These are phyloP conservation scores for Natator depressus DNA, from an alignment of 2,113 vertebrate genomes.

Conservation along the genomic window DNA sequence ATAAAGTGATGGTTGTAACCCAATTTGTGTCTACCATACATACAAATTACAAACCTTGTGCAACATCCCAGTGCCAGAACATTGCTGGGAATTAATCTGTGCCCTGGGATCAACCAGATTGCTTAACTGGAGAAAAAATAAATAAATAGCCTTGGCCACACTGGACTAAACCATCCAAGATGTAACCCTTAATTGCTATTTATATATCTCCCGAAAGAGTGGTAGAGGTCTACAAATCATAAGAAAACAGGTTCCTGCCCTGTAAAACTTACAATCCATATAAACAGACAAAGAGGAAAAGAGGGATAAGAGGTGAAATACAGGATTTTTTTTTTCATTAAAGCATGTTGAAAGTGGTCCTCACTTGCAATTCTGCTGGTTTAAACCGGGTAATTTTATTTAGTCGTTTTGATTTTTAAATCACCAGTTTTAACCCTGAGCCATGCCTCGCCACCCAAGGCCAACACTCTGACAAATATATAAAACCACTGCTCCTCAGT, in stretches of 20 bases:
- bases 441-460: not conserved
- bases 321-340: not conserved
- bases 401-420: not conserved
- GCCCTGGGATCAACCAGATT: not conserved
- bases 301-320: not conserved
- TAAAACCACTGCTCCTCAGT: not conserved
- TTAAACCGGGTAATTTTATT: not conserved
- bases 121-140: not conserved
- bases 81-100: not conserved
- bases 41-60: not conserved
- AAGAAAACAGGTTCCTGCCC: not conserved
- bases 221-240: not conserved
- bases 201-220: not conserved
- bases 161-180: not conserved
- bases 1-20: not conserved
- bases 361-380: not conserved
- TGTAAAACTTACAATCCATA: not conserved
- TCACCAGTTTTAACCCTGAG: not conserved
- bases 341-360: not conserved
- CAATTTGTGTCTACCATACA: not conserved
- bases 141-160: not conserved
- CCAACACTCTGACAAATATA: not conserved
- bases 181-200: not conserved
- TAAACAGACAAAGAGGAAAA: fast-evolving
- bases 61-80: not conserved